Percentiles rank a stretch among this genome's conserved stretches.
phyloP scores from a whole-genome alignment of 2,888 invertebrate genomes.

The Gisinianus flammeolus region DNA sequence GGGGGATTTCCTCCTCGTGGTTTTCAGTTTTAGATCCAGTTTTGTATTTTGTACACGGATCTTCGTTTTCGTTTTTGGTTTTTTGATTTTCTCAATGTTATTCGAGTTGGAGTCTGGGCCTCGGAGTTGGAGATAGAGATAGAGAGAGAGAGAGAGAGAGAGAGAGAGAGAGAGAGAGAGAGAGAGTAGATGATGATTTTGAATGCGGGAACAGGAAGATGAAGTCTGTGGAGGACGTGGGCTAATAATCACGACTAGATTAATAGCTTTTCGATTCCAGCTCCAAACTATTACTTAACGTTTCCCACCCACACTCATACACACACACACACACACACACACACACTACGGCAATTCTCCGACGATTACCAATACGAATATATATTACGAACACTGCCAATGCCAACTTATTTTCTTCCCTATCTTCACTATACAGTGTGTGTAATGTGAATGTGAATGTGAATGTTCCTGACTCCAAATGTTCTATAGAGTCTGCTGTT shows the following conservation, averaged over 20 bases:
- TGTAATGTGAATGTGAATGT: not conserved
- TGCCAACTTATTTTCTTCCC: too few relatives aligned
- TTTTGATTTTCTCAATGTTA: too few relatives aligned
- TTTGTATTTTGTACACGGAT: too few relatives aligned
- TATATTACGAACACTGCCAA: not conserved
- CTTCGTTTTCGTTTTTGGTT: too few relatives aligned
- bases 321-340: not conserved
- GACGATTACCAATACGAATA: too few relatives aligned
- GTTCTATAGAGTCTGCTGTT: not conserved
- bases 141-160: too few relatives aligned
- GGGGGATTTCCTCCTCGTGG: not conserved
- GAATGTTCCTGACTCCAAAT: not conserved
- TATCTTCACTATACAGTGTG: not conserved
- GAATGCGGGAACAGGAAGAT: not conserved
- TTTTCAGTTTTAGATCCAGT: not conserved
- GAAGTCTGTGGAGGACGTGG: constrained; percentile 16
- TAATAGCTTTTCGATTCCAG: constrained; percentile 25
- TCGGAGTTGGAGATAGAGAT: not conserved
- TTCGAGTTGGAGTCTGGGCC: too few relatives aligned
- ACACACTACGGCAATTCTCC: not conserved
- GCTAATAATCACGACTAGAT: constrained; percentile 32
- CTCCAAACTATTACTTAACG: constrained; percentile 18
- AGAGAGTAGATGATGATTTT: too few relatives aligned
- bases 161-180: too few relatives aligned
- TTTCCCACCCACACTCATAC: constrained; percentile 16